Conservation (phyloP, 2,888 invertebrate species). For the Dromius quadrimaculatus region DNA sequence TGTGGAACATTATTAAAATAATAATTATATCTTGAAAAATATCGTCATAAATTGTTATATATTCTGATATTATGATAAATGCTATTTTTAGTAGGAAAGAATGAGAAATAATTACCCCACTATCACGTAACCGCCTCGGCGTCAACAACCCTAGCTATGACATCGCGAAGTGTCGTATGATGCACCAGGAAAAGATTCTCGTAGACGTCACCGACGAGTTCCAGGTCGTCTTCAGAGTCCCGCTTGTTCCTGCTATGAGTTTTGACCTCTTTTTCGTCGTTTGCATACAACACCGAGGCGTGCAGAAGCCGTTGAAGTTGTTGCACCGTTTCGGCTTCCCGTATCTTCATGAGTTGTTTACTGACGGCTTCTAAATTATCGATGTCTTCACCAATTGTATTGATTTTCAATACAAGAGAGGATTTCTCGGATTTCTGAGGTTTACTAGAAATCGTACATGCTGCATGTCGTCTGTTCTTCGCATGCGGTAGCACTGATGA, state of each 20-base stretch:
- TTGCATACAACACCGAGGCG: slow-evolving; percentile 63
- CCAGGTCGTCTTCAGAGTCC: slow-evolving; percentile 67
- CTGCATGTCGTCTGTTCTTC: not conserved
- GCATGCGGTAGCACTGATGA: not conserved
- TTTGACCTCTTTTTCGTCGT: slow-evolving; percentile 61
- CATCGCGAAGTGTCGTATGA: slow-evolving; percentile 59
- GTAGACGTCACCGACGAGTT: slow-evolving; percentile 59
- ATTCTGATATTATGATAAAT: not conserved
- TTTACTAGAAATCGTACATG: not conserved
- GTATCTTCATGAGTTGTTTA: slow-evolving; percentile 47
- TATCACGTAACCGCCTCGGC: slow-evolving; percentile 61
- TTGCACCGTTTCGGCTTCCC: slow-evolving; percentile 45
- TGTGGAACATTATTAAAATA: no score
- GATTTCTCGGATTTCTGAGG: not conserved
- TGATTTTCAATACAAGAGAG: slow-evolving; percentile 32
- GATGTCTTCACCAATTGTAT: slow-evolving; percentile 23
- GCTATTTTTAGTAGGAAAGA: not conserved
- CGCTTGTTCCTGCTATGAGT: slow-evolving; percentile 53
- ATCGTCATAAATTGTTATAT: not conserved
- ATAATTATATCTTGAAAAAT: not conserved
- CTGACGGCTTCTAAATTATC: slow-evolving; percentile 64
- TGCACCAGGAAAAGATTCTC: slow-evolving; percentile 64
- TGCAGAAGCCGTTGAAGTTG: slow-evolving; percentile 42
- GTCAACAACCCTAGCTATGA: slow-evolving; percentile 66
- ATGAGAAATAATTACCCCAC: slow-evolving; percentile 2